These are phyloP conservation scores for Whitmania pigra DNA, from an alignment of 1,140 invertebrate genomes.

Conservation along the genomic window DNA sequence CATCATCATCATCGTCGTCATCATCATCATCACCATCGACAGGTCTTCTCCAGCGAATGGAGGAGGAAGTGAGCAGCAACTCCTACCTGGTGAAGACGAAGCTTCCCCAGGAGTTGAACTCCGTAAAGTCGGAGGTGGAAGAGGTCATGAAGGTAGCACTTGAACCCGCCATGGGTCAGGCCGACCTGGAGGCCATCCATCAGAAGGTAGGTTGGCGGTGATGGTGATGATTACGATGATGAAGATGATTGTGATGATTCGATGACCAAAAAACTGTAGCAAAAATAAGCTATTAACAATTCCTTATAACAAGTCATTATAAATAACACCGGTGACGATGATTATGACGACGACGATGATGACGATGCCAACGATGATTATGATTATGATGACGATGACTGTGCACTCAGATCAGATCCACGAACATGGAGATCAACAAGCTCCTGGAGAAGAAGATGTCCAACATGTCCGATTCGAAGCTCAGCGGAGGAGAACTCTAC, in stretches of 20 bases:
- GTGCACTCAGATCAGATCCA: conserved; percentile 46
- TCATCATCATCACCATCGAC: neutral
- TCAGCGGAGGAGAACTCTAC: conserved; percentile 47
- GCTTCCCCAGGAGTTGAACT: conserved; percentile 57
- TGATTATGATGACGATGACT: neutral
- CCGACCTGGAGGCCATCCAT: conserved; percentile 54
- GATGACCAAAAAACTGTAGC: no score
- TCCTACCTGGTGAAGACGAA: conserved; percentile 64
- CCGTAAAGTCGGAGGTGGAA: conserved; percentile 52
- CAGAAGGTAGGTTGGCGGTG: conserved; percentile 46
- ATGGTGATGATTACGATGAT: neutral
- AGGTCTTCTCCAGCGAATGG: conserved; percentile 52
- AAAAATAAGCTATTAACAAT: no score
- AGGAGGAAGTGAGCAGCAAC: conserved; percentile 64
- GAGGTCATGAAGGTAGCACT: conserved; percentile 56
- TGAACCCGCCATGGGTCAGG: conserved; percentile 55
- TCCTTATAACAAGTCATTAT: no score
- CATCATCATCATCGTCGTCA: no score
- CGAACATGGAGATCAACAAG: conserved; percentile 53
- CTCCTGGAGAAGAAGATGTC: conserved; percentile 45
- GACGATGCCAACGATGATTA: no score
- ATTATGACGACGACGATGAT: no score
- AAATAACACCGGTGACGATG: no score
- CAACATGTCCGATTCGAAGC: conserved; percentile 19
- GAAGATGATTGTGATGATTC: no score